A percentile compares a stretch with the other conserved stretches of the same genome.
These are phyloP conservation scores for Anabas testudineus DNA, from an alignment of 2,797 vertebrate species.

Conservation along the genomic window DNA sequence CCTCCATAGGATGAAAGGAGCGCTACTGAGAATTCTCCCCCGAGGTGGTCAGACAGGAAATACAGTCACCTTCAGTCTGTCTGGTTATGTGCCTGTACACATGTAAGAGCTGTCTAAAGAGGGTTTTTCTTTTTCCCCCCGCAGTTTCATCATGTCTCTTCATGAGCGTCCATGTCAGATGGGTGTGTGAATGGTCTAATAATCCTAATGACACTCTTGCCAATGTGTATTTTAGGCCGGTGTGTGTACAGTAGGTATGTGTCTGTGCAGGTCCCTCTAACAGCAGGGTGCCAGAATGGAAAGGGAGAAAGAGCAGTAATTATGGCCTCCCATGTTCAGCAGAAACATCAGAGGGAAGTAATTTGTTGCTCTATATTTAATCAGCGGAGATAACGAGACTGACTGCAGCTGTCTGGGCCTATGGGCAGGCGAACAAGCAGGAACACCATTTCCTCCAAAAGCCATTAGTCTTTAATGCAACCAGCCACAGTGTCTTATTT, in stretches of 20 bases:
- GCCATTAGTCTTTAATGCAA: slow-evolving; percentile 76
- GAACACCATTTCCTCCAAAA: slow-evolving; percentile 79
- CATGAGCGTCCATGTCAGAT: slow-evolving; percentile 39
- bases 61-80: slow-evolving; percentile 54
- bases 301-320: slow-evolving; percentile 76
- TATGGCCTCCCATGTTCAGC: slow-evolving; percentile 79
- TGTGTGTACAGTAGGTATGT: slow-evolving; percentile 30
- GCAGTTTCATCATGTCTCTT: slow-evolving; percentile 34
- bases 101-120: slow-evolving; percentile 51
- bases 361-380: slow-evolving; percentile 86
- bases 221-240: slow-evolving; percentile 47
- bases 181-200: slow-evolving; percentile 49
- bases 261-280: slow-evolving; percentile 41
- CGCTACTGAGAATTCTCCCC: slow-evolving; percentile 52
- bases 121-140: background rate
- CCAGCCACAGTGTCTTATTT: slow-evolving; percentile 62
- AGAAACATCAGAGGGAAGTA: slow-evolving; percentile 82
- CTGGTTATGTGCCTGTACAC: slow-evolving; percentile 50
- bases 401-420: slow-evolving; percentile 72
- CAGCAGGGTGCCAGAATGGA: slow-evolving; percentile 67
- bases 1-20: slow-evolving; percentile 71
- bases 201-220: slow-evolving; percentile 56
- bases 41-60: slow-evolving; percentile 69
- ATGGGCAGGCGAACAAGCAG: slow-evolving; percentile 68
- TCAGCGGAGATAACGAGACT: slow-evolving; percentile 79